A percentile compares a stretch with the other conserved stretches of the same genome.
Conservation (phyloP, 2,888 invertebrate genomes). For the Hydraecia micacea region DNA sequence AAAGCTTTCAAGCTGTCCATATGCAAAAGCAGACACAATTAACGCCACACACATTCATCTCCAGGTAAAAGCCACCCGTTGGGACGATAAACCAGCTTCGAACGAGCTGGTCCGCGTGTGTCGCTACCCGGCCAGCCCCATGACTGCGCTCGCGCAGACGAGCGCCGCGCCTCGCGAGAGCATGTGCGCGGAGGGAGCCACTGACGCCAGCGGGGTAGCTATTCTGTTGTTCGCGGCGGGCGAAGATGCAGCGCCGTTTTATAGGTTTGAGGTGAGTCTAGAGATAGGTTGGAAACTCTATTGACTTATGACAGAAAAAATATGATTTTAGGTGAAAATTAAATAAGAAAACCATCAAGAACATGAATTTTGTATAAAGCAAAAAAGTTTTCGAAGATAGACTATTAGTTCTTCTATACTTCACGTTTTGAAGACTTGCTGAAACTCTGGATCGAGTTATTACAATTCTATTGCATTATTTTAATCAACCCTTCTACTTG, state of each 20-base stretch:
- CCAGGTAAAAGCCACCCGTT: conserved; percentile 85
- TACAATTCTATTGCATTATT: not conserved
- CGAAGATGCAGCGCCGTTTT: conserved; percentile 72
- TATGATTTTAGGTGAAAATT: too few relatives aligned
- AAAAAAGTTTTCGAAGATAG: not conserved
- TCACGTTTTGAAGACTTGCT: too few relatives aligned
- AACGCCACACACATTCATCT: not conserved
- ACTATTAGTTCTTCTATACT: not conserved
- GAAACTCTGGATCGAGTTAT: not conserved
- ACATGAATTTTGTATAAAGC: not conserved
- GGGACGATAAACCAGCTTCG: conserved; percentile 84
- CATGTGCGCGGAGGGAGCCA: conserved; percentile 75
- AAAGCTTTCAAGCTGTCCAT: not conserved
- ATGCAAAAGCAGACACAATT: not conserved
- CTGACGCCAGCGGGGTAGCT: conserved; percentile 79
- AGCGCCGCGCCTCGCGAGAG: not conserved
- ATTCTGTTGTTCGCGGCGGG: conserved; percentile 79
- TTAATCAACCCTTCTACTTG: not conserved
- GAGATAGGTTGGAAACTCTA: too few relatives aligned
- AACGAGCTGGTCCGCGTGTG: conserved; percentile 80
- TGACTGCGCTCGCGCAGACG: not conserved
- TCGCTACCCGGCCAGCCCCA: conserved; percentile 68
- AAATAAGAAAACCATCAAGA: not conserved
- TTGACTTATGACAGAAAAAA: not conserved
- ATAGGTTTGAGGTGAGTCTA: conserved; percentile 79